These are phyloP conservation scores for Lagodon rhomboides DNA, from an alignment of 2,797 vertebrate genomes.

Conservation along the genomic window DNA sequence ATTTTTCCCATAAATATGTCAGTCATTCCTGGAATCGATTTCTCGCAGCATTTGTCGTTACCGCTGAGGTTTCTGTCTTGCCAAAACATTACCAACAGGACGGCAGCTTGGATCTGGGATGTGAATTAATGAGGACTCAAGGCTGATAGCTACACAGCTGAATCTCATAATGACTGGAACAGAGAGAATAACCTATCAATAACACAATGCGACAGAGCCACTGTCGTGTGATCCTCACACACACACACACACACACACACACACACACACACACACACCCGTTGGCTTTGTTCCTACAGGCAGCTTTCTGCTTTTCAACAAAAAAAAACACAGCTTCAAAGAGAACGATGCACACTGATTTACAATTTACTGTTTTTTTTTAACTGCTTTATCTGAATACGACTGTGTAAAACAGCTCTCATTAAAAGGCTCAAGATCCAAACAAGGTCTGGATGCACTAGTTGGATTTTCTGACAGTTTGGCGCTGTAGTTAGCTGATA, in stretches of 20 bases:
- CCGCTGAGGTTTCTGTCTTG: slow-evolving; percentile 37
- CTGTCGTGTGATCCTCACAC: slow-evolving; percentile 26
- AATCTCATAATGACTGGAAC: slow-evolving; percentile 51
- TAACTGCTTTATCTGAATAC: background rate
- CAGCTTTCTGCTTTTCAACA: slow-evolving; percentile 22
- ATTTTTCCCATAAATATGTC: slow-evolving; percentile 35
- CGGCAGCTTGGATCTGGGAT: background rate
- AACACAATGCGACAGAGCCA: slow-evolving; percentile 35
- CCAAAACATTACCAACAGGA: slow-evolving; percentile 51
- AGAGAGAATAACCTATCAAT: slow-evolving; percentile 48
- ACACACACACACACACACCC: slow-evolving; percentile 1
- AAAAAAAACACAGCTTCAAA: slow-evolving; percentile 16
- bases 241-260: slow-evolving; percentile 4
- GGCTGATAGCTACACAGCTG: slow-evolving; percentile 21
- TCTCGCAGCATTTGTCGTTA: slow-evolving; percentile 33
- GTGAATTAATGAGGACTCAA: slow-evolving; percentile 56
- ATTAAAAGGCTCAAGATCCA: too few species aligned
- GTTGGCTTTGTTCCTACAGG: slow-evolving; percentile 28
- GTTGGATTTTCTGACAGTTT: background rate
- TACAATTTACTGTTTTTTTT: background rate
- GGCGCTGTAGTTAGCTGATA: background rate
- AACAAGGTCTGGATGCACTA: background rate
- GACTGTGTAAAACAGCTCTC: background rate
- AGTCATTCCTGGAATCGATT: slow-evolving; percentile 39
- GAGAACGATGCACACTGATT: slow-evolving; percentile 7